These are phyloP conservation scores for Melikaiella ostensackeni DNA, from an alignment of 2,888 invertebrate genomes.

Conservation along the genomic window DNA sequence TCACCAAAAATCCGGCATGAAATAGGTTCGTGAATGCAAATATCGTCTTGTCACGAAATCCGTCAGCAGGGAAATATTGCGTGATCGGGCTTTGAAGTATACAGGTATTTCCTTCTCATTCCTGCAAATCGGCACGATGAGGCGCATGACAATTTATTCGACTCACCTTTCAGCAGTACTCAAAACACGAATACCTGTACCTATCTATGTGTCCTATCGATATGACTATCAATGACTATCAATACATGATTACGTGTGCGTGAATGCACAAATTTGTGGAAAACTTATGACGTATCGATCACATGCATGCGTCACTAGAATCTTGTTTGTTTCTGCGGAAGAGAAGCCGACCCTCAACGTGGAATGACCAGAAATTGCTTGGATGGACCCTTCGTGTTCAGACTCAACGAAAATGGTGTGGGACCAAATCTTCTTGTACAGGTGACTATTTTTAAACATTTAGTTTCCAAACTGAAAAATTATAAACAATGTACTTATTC, in stretches of 20 bases:
- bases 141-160: slow-evolving; percentile 5
- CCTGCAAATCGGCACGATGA: not conserved
- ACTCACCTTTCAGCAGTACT: slow-evolving; percentile 3
- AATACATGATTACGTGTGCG: not conserved
- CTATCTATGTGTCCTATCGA: not conserved
- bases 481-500: too few species aligned
- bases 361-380: slow-evolving; percentile 64
- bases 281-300: not conserved
- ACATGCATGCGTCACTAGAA: slow-evolving; percentile 4
- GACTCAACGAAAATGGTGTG: slow-evolving; percentile 86
- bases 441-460: slow-evolving; percentile 76
- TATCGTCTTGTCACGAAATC: slow-evolving; percentile 4
- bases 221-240: not conserved
- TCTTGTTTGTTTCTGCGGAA: slow-evolving; percentile 11
- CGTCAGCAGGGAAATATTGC: slow-evolving; percentile 3
- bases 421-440: slow-evolving; percentile 87
- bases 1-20: not conserved
- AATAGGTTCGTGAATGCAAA: not conserved
- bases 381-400: slow-evolving; percentile 86
- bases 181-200: not conserved
- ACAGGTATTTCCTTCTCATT: not conserved
- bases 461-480: not conserved
- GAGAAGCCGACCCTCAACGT: slow-evolving; percentile 20
- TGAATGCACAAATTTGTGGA: not conserved
- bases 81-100: not conserved